Base-by-base conservation (phyloP, 1,140 invertebrate genomes). In the Schmidtea mediterranea region DNA sequence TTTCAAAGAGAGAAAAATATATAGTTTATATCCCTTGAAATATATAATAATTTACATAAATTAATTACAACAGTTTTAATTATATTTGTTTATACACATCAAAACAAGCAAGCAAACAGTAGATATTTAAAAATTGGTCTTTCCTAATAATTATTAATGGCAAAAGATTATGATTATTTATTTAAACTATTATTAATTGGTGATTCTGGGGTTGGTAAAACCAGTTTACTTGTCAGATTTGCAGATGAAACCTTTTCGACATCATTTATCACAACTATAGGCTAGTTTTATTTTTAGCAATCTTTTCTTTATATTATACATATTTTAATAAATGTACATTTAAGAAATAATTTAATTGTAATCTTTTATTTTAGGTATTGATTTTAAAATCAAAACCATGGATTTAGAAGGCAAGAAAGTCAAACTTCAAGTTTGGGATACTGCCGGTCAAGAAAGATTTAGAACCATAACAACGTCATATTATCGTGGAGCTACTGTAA, bases 301-400 rank as follows among this genome's bases (percentile, higher is more conserved):
- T 32, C 3, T 32, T 32, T 32, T 32, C 26, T 32, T 32, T 6
- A 3, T 3, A 32, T 6, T 10, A 3, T 41, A 41, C 3, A 41
- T 32, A 32, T 32, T 32, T 32, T 32, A 32, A 6, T 32, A 32
- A 32, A 32, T 32, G 10, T 6, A 32, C 10, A 10, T 3, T 32
- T 32, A 10, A 32, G n/a, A n/a, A n/a, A n/a, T n/a, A n/a, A n/a
- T n/a, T n/a, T 32, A 6, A 32, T 6, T 32, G 26, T 45, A 8
- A 19, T 45, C 9, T 32, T 2, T 24, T 24, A 45, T n/a, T 32
- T 32, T 10, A 32, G 40, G 40, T 6, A 97, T 98, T 57, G 92
- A 98, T 70, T 98, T 98, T 71, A 98, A 97, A 76, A 90, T 98
- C 52, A 97, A 97, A 74, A 98, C 90, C 32, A 89, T 98, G 26